Evolutionary conservation across 2,113 vertebrate species (phyloP).

Genomic region (Corythornis vintsioides): DNA sequence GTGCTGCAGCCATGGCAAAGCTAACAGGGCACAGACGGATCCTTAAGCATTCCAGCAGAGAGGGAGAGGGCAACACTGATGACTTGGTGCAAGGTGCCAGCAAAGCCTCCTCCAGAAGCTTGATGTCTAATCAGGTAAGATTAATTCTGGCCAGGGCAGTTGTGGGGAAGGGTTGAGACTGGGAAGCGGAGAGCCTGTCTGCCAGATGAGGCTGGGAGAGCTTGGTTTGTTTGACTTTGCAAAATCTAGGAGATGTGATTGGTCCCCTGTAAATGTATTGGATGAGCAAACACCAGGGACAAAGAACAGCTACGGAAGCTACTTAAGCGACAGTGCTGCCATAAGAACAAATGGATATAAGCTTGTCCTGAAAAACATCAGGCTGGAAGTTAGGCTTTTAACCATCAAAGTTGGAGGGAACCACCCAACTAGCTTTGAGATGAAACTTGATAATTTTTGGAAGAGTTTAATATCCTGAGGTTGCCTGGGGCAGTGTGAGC

Average conservation of each 20-base stretch:
- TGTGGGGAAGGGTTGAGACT: neutral
- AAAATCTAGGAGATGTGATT: constrained; percentile 8
- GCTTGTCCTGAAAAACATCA: neutral
- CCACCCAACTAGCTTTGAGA: neutral
- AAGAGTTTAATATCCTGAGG: neutral
- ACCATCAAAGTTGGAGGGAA: neutral
- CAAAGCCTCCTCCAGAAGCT: neutral
- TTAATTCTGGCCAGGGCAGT: neutral
- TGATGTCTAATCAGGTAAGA: neutral
- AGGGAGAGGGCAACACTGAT: neutral
- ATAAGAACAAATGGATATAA: neutral
- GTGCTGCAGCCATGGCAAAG: neutral
- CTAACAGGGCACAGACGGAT: neutral
- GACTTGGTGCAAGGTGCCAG: neutral
- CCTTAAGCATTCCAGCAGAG: neutral
- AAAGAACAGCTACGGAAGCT: constrained; percentile 24
- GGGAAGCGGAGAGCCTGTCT: neutral
- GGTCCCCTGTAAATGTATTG: neutral
- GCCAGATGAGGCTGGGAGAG: neutral
- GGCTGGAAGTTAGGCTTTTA: neutral
- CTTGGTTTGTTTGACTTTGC: constrained; percentile 25
- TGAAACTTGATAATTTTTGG: neutral
- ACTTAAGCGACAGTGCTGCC: neutral
- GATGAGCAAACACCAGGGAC: neutral
- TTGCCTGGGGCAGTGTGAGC: neutral